Evolutionary conservation across 2,113 vertebrate species (phyloP), one percentile per base, ranked within the genome.

Genomic region (Poeciliopsis prolifica): DNA sequence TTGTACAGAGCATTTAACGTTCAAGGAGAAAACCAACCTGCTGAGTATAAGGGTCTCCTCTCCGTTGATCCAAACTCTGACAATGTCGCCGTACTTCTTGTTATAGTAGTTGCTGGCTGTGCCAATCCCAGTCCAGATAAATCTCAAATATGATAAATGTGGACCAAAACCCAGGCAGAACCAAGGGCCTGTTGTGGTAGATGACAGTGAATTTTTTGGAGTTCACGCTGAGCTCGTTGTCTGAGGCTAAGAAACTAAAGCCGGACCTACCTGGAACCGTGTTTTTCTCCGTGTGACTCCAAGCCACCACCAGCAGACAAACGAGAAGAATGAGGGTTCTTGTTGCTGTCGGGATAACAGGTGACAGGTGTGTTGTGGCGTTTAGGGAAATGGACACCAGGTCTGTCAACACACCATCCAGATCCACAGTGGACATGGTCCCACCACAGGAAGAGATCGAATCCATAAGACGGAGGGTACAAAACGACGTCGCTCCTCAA

Each of bases 61-160:
- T 13, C 97, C 97, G 7, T 94, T 86, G 85, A 99, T 97, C 98
- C 98, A 99, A 44, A 99, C 97, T 84, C 97, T 92, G 62, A 95
- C 95, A 15, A 98, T 96, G 70, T 98, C 97, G 70, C 98, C 98
- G 0, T 99, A 99, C 22, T 94, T 96, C 68, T 87, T 91, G 70
- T 97, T 99, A 93, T 99, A 99, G 90, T 97, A 99, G 91, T 99
- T 97, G 87, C 96, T 96, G 78, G 98, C 97, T 0, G 92, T 96
- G 30, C 98, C 97, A 0, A 98, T 95, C 26, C 98, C 98, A 75
- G 95, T 97, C 96, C 97, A 97, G 3, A 95, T 86, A 40, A 95
- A 95, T 48, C 94, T 89, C 79, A 90, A 14, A 42, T 94, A 94
- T 7, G 94, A 92, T 35, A 95, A 48, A 62, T 94, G 61, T n/a